Evolutionary conservation across 2,797 vertebrate species (phyloP), one percentile per base, ranked within the genome.

Genomic region (Microctenopoma stevenorrisi): DNA sequence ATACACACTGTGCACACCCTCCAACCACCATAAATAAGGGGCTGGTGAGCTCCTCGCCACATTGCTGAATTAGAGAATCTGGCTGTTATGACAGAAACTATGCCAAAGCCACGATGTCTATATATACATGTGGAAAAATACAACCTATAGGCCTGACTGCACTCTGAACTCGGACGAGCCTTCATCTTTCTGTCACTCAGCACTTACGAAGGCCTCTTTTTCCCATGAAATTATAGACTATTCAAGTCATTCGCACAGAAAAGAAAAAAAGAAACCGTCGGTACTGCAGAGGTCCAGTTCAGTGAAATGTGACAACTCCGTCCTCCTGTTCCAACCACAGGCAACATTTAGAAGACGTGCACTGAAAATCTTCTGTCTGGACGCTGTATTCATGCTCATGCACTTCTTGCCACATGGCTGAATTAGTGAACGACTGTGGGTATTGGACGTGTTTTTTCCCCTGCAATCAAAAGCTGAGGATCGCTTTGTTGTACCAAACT

Each of bases 1-100:
- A 35, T 43, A 47, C 46, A 54, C 57, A 50, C 28, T 15, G 35
- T 5, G 54, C 65, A 60, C 79, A 49, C 76, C 50, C 78, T 53
- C 12, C 62, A 59, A 57, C 66, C 63, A n/a, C 64, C 50, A 57
- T 68, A 60, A 78, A 64, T 78, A 38, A 68, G 47, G 47, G 12
- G 64, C 73, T 67, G 48, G 53, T 67, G 38, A 84, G 66, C 55
- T 73, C 25, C 79, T 68, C 18, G 26, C 87, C 89, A 83, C 80
- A 86, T 15, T 89, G 90, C 89, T 90, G 89, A 91, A 90, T 82
- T 85, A 81, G 54, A 81, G 69, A 91, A 81, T 85, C 63, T 85
- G 82, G 50, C 82, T 92, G 89, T 91, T 91, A 69, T 90, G 85
- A 89, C 38, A 91, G 85, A 85, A 78, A 72, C 64, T 10, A 15